Conservation (phyloP, 2,888 invertebrate species). For the Nasonovia ribisnigri region DNA sequence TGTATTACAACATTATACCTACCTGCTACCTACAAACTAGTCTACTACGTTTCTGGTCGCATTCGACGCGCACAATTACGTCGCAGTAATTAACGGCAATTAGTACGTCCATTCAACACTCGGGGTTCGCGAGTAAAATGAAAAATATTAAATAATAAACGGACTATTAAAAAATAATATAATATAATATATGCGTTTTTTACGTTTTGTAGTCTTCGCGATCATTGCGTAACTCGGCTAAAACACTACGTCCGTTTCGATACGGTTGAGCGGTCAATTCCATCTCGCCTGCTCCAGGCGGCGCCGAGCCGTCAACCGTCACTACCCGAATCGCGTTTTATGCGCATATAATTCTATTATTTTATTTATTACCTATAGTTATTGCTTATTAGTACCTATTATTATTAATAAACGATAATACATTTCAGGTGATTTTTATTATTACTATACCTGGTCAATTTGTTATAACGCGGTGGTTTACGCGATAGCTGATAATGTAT, state of each 20-base stretch:
- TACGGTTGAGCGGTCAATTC: not conserved
- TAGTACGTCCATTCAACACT: not conserved
- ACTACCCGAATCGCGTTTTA: not conserved
- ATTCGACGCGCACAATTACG: not conserved
- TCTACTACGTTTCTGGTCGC: not conserved
- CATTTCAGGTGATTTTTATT: not conserved
- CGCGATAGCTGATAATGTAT: not conserved
- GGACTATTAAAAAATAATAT: not conserved
- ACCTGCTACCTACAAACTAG: not conserved
- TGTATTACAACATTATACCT: not conserved
- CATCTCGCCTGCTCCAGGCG: not conserved
- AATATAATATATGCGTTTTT: not conserved
- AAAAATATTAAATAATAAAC: not conserved
- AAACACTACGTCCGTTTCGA: not conserved
- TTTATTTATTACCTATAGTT: not conserved
- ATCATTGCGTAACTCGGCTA: not conserved
- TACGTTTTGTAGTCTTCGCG: not conserved
- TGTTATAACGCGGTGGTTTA: not conserved
- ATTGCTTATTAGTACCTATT: not conserved
- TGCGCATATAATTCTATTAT: not conserved
- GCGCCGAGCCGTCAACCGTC: not conserved
- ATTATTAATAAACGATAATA: not conserved
- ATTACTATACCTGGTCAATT: not conserved
- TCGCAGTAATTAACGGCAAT: slow-evolving; percentile 12
- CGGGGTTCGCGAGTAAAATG: not conserved